Conservation (phyloP, 2,113 vertebrate species). For the Syngnathus floridae region DNA sequence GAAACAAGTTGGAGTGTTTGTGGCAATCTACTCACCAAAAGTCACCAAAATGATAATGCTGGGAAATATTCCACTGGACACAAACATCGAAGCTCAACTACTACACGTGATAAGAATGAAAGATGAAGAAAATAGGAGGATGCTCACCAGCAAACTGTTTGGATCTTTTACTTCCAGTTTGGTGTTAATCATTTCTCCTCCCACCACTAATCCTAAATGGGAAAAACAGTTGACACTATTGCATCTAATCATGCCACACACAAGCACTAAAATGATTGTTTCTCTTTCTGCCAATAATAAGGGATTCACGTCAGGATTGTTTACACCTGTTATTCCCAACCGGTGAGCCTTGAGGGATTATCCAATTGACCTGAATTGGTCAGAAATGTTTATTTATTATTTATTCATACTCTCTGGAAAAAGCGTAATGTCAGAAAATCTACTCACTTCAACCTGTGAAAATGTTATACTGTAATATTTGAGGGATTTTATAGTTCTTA, state of each 20-base stretch:
- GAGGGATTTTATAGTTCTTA: no score
- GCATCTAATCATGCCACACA: neutral
- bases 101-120: constrained; percentile 36
- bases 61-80: constrained; percentile 47
- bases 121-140: constrained; percentile 8
- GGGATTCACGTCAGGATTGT: no score
- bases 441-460: no score
- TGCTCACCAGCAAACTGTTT: neutral
- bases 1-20: constrained; percentile 53
- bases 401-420: no score
- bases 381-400: no score
- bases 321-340: no score
- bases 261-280: no score
- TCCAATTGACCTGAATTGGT: no score
- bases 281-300: no score
- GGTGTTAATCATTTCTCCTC: constrained; percentile 4
- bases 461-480: no score
- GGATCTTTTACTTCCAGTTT: neutral
- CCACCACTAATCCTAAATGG: neutral
- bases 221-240: neutral
- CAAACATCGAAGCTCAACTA: constrained; percentile 38
- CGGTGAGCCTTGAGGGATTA: no score
- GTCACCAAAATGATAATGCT: constrained; percentile 43
- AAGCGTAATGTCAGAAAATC: no score
- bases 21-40: constrained; percentile 60